Base-by-base conservation (phyloP, 2,113 vertebrate genomes). In the Aldabrachelys gigantea region DNA sequence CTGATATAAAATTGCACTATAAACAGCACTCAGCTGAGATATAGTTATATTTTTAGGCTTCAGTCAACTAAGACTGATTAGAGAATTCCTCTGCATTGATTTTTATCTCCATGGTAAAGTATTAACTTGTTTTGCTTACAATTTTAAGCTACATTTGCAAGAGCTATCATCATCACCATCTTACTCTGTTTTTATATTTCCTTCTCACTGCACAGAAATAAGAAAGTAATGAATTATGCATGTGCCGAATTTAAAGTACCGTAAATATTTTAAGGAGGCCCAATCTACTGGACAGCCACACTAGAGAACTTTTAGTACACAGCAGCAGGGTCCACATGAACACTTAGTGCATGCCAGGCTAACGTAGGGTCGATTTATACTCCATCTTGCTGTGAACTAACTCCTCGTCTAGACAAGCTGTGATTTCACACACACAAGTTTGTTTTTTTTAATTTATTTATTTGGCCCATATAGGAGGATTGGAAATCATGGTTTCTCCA, bases 121-220 rank as follows among this genome's bases (percentile, higher is more conserved):
- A 87, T 29, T 87, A 94, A 92, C 62, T 90, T 96, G 29, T 78
- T 85, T 90, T 82, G 90, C 59, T 88, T 96, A 97, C 6, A 86
- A 62, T 94, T 93, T 90, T 92, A 82, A 96, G 92, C 78, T 87
- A 85, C 85, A 97, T 95, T 95, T 97, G 91, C 75, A 91, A 50
- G 76, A 95, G 81, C 78, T 84, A 84, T 56, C 35, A 72, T 10
- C 35, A 84, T 16, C n/a, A 29, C 52, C 50, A 10, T 87, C 75
- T 96, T 81, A 44, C 3, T 49, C 8, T 94, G 93, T 72, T 94
- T 94, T 22, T 79, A 65, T 78, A 89, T 91, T 90, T 94, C 86
- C 80, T 91, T 78, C 65, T 90, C 81, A 95, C 75, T 95, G 94
- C 89, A 57, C 47, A 92, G 47, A 82, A 95, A 75, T 52, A 95